These are phyloP conservation scores for Polydrusus tereticollis DNA, from an alignment of 2,888 invertebrate species.

Conservation along the genomic window DNA sequence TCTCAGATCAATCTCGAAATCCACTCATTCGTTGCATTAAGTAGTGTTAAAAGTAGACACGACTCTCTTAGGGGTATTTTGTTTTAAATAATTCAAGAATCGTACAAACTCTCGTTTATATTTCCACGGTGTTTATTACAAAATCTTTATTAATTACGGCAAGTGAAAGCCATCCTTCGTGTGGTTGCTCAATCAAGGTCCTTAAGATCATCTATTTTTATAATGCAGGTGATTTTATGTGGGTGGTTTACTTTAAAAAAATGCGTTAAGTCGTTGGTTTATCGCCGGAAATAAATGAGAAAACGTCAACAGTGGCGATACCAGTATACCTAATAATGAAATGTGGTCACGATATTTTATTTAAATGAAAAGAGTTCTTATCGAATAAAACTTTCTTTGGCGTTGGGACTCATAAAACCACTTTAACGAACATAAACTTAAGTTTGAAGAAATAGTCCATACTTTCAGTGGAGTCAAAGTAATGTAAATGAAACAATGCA, in stretches of 20 bases:
- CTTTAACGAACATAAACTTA: too few species aligned
- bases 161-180: conserved; percentile 26
- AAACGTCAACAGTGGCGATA: too few species aligned
- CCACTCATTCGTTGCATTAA: conserved; percentile 35
- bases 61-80: conserved; percentile 38
- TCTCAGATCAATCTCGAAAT: conserved; percentile 36
- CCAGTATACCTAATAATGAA: too few species aligned
- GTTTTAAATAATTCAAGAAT: conserved; percentile 38
- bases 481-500: too few species aligned
- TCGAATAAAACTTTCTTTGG: too few species aligned
- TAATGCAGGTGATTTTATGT: conserved; percentile 8
- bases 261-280: not conserved
- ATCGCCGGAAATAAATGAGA: not conserved
- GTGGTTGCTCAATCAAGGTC: conserved; percentile 18
- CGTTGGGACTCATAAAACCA: too few species aligned
- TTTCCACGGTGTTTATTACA: conserved; percentile 9
- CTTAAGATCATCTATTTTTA: conserved; percentile 6
- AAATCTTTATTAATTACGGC: conserved; percentile 24
- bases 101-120: conserved; percentile 26
- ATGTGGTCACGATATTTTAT: too few species aligned
- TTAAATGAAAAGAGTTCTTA: too few species aligned
- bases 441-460: too few species aligned
- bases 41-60: conserved; percentile 21
- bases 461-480: too few species aligned
- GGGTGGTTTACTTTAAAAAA: not conserved